A percentile compares a stretch with the other conserved stretches of the same genome.
phyloP scores from a whole-genome alignment of 2,113 vertebrate genomes.

The human (Homo sapiens) region DNA sequence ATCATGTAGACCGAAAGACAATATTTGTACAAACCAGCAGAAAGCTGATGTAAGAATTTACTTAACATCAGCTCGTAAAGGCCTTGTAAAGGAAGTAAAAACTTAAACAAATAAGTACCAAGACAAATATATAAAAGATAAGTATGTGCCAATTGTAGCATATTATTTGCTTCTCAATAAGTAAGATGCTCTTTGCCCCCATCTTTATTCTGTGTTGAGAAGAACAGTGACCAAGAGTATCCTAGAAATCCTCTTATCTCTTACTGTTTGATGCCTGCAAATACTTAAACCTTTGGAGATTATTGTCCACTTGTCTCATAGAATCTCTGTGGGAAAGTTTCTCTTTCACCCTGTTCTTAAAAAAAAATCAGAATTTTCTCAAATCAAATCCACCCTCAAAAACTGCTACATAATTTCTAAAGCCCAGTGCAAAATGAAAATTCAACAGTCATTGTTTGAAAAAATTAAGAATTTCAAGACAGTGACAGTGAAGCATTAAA shows the following conservation, averaged over 20 bases:
- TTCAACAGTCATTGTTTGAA: neutral
- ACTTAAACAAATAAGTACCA: constrained; percentile 3
- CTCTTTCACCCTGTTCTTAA: neutral
- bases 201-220: neutral
- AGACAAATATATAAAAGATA: neutral
- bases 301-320: neutral
- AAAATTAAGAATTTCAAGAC: neutral
- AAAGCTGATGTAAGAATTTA: neutral
- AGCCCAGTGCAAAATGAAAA: neutral
- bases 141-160: neutral
- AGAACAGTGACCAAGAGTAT: neutral
- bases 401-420: neutral
- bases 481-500: neutral
- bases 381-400: neutral
- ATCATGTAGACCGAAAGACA: neutral
- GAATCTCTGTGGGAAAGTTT: neutral
- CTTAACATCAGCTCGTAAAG: neutral
- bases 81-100: neutral
- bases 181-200: neutral
- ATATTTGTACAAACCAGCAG: neutral
- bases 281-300: neutral
- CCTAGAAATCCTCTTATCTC: accelerated
- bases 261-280: no score
- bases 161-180: neutral
- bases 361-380: neutral